phyloP scores from a whole-genome alignment of 2,888 invertebrate genomes.

The Caenorhabditis sp. region DNA sequence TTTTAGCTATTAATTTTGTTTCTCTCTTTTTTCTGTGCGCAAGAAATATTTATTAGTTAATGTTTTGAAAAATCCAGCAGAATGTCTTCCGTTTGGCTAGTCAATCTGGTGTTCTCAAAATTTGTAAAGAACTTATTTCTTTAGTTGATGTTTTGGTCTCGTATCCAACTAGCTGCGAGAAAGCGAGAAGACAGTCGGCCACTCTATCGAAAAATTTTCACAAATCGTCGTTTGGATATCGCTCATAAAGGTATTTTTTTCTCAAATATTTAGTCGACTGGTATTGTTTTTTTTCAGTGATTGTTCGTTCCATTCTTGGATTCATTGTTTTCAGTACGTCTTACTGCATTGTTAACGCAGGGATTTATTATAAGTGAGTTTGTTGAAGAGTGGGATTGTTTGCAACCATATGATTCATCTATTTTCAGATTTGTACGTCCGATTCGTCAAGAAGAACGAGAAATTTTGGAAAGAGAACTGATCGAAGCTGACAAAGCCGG shows the following conservation, averaged over 20 bases:
- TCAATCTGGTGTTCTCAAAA: too few relatives aligned
- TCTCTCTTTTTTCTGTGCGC: too few relatives aligned
- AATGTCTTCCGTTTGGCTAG: too few relatives aligned
- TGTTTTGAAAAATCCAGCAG: too few relatives aligned
- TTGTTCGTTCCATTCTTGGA: conserved; percentile 77
- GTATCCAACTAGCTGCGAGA: conserved; percentile 63
- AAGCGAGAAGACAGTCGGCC: conserved; percentile 77
- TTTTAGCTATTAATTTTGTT: too few relatives aligned
- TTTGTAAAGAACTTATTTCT: neutral
- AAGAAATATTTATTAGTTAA: too few relatives aligned
- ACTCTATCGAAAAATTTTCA: conserved; percentile 81
- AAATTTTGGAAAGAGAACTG: conserved; percentile 78
- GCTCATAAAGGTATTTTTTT: conserved; percentile 76
- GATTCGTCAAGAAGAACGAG: conserved; percentile 77
- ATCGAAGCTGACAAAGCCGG: conserved; percentile 81
- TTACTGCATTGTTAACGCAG: conserved; percentile 77
- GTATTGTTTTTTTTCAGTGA: conserved; percentile 63
- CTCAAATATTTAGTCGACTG: neutral
- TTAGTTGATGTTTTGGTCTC: conserved; percentile 70
- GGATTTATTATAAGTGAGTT: conserved; percentile 76
- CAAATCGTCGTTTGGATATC: conserved; percentile 80
- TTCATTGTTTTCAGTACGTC: conserved; percentile 78
- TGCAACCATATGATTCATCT: too few relatives aligned
- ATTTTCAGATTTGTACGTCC: conserved; percentile 75
- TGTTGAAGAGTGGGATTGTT: neutral